Conservation (phyloP, 2,797 vertebrate genomes). For the Tapera naevia region DNA sequence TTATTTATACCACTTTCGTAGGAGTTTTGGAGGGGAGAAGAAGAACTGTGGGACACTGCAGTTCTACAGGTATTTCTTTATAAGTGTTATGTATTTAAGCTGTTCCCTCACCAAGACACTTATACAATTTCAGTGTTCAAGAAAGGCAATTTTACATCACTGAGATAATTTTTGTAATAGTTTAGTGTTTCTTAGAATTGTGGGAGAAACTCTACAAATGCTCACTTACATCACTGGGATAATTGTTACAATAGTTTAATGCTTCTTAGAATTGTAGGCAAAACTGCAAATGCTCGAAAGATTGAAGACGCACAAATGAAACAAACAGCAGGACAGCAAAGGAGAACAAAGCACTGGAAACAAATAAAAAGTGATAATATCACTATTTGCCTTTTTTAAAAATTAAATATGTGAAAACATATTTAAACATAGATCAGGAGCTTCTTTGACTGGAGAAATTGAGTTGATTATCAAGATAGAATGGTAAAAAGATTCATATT, state of each 20-base stretch:
- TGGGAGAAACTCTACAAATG: background rate
- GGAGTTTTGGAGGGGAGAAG: background rate
- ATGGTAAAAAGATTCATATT: background rate
- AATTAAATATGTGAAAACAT: background rate
- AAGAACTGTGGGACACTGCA: background rate
- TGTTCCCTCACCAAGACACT: background rate
- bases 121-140: background rate
- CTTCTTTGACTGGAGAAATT: background rate
- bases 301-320: background rate
- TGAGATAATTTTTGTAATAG: background rate
- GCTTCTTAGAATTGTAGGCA: background rate
- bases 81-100: background rate
- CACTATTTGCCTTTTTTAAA: background rate
- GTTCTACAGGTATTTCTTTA: background rate
- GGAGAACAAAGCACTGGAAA: background rate
- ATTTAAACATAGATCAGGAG: background rate
- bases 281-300: background rate
- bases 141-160: background rate
- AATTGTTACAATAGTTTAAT: background rate
- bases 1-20: background rate
- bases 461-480: background rate
- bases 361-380: background rate
- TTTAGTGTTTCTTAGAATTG: background rate
- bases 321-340: background rate
- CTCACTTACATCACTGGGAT: background rate